phyloP scores from a whole-genome alignment of 2,888 invertebrate species.

The Acleris emargana region DNA sequence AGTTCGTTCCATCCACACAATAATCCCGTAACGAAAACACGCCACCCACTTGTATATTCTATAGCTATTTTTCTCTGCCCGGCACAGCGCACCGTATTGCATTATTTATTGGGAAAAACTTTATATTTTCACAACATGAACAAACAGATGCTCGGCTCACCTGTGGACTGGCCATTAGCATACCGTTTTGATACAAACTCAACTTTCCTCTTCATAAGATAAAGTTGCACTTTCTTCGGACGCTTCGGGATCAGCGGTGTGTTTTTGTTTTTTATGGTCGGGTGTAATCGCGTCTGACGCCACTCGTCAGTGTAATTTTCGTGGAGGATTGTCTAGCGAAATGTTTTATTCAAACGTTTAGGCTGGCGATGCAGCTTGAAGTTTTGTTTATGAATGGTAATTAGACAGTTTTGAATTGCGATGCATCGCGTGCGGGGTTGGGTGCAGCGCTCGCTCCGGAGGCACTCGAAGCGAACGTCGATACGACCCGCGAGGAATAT shows the following conservation, averaged over 20 bases:
- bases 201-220: constrained; percentile 48
- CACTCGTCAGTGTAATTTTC: constrained; percentile 58
- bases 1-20: constrained; percentile 55
- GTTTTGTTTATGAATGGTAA: constrained; percentile 60
- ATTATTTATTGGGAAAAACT: constrained; percentile 81
- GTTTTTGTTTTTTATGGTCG: constrained; percentile 65
- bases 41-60: constrained; percentile 38
- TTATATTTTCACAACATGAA: constrained; percentile 76
- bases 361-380: constrained; percentile 36
- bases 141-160: constrained; percentile 72
- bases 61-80: constrained; percentile 37
- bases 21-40: constrained; percentile 55
- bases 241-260: constrained; percentile 42
- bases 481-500: constrained; percentile 21
- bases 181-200: constrained; percentile 48
- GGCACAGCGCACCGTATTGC: constrained; percentile 53
- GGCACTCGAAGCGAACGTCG: constrained; percentile 17
- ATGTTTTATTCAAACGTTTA: constrained; percentile 67
- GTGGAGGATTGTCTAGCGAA: constrained; percentile 57
- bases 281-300: constrained; percentile 56
- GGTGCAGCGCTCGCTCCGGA: constrained; percentile 14
- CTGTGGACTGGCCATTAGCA: constrained; percentile 66
- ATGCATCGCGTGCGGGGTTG: constrained; percentile 44
- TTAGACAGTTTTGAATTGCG: constrained; percentile 44
- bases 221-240: constrained; percentile 45